Conservation (phyloP, 2,888 invertebrate genomes). For the Phengaris arion region DNA sequence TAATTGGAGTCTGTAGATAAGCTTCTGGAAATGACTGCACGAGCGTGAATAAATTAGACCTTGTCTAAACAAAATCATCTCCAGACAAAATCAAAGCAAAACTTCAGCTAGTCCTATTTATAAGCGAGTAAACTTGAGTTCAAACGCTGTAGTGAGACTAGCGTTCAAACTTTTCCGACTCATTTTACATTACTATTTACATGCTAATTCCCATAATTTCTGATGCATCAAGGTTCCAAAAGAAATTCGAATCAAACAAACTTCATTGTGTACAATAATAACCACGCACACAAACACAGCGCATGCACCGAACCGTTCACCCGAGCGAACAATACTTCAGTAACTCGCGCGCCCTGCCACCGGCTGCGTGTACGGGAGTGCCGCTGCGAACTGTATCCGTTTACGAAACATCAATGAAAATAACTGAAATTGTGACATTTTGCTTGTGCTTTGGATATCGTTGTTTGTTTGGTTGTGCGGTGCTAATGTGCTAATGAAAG, state of each 20-base stretch:
- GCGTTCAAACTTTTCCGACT: background rate
- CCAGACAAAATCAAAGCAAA: conserved; percentile 19
- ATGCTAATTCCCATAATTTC: conserved; percentile 11
- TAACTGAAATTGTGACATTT: conserved; percentile 33
- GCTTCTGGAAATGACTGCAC: background rate
- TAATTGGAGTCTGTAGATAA: background rate
- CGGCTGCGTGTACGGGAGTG: conserved; percentile 56
- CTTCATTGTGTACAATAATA: conserved; percentile 67
- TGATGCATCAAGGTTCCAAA: conserved; percentile 41
- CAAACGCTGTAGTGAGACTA: background rate
- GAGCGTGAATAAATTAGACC: background rate
- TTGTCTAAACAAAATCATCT: conserved; percentile 19
- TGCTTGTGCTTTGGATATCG: conserved; percentile 33
- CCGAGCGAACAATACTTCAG: conserved; percentile 53
- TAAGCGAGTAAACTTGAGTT: background rate
- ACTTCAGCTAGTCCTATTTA: background rate
- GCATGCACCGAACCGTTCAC: conserved; percentile 60
- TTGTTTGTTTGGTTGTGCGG: conserved; percentile 43
- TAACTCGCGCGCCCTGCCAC: conserved; percentile 67
- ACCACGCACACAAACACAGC: conserved; percentile 54
- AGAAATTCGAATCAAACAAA: conserved; percentile 62
- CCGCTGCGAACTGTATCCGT: conserved; percentile 56
- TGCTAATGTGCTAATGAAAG: conserved; percentile 63
- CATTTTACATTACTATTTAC: conserved; percentile 13
- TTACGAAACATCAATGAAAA: conserved; percentile 58